Percentiles rank a stretch among this genome's conserved stretches.
phyloP scores from a whole-genome alignment of 2,888 invertebrate species.

The Polymixis flavicincta region DNA sequence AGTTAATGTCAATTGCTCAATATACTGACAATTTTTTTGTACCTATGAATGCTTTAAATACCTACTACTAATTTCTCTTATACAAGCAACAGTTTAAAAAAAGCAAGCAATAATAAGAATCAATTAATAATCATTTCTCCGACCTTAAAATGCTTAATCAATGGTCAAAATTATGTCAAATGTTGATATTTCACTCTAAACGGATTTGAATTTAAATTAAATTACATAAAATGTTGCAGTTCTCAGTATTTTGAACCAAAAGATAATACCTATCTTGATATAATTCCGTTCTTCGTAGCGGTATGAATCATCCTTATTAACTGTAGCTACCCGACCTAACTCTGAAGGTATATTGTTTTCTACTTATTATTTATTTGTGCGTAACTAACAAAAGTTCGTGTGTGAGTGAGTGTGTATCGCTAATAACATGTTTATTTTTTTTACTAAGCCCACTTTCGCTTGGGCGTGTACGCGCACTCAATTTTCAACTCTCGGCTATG shows the following conservation, averaged over 20 bases:
- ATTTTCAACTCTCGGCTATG: not conserved
- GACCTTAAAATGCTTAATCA: not conserved
- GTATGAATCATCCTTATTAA: conserved; percentile 55
- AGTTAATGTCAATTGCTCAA: not conserved
- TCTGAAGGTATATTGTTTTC: conserved; percentile 57
- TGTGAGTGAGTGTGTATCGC: conserved; percentile 45
- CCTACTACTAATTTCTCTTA: not conserved
- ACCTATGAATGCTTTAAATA: not conserved
- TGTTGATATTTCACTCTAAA: not conserved
- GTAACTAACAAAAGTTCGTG: conserved; percentile 31
- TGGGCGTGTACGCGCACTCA: no score
- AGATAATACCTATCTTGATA: conserved; percentile 15
- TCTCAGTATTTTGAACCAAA: not conserved
- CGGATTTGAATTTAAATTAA: not conserved
- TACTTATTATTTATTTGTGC: conserved; percentile 55
- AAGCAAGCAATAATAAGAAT: not conserved
- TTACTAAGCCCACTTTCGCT: not conserved
- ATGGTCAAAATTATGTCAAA: not conserved
- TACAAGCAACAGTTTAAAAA: not conserved
- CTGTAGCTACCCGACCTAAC: conserved; percentile 51
- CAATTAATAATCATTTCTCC: no score
- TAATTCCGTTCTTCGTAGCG: not conserved
- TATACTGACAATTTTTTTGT: not conserved
- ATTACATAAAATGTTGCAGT: conserved; percentile 5
- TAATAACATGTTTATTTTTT: conserved; percentile 5